phyloP scores from a whole-genome alignment of 2,797 vertebrate species.

The Sarcoramphus papa region DNA sequence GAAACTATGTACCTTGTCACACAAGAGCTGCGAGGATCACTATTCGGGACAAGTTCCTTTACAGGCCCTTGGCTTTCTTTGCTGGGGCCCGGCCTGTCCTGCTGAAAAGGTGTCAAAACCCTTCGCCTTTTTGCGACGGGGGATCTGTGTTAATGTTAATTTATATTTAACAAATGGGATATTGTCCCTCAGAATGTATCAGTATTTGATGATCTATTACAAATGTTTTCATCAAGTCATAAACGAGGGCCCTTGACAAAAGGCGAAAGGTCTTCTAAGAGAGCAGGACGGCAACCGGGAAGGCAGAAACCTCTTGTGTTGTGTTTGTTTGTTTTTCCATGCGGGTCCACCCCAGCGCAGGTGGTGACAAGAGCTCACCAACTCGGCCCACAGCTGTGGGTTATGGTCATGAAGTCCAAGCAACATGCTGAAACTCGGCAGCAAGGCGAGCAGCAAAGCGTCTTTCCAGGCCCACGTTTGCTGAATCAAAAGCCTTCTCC shows the following conservation, averaged over 20 bases:
- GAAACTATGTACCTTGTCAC: slow-evolving; percentile 99
- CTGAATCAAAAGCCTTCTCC: slow-evolving; percentile 71
- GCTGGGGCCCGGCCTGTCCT: slow-evolving; percentile 83
- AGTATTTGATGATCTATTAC: slow-evolving; percentile 86
- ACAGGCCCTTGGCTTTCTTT: slow-evolving; percentile 88
- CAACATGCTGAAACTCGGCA: slow-evolving; percentile 32
- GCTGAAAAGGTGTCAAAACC: slow-evolving; percentile 84
- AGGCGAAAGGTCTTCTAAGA: not conserved
- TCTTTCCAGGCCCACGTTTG: slow-evolving; percentile 60
- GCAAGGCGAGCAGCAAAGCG: slow-evolving; percentile 66
- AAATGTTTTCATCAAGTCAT: slow-evolving; percentile 81
- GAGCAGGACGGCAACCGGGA: not conserved
- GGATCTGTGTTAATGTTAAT: slow-evolving; percentile 82
- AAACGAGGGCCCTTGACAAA: slow-evolving; percentile 72
- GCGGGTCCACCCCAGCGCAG: slow-evolving; percentile 15
- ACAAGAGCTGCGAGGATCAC: slow-evolving; percentile 90
- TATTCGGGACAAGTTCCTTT: slow-evolving; percentile 90
- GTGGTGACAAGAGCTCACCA: slow-evolving; percentile 48
- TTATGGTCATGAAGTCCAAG: slow-evolving; percentile 76
- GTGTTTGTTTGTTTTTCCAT: not conserved
- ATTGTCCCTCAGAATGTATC: slow-evolving; percentile 79
- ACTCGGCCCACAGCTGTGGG: slow-evolving; percentile 39
- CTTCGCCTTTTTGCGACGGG: slow-evolving; percentile 67
- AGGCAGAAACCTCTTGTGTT: slow-evolving; percentile 1
- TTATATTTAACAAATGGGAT: slow-evolving; percentile 85